Base-by-base conservation (phyloP, 2,797 vertebrate species). In the Myripristis murdjan region DNA sequence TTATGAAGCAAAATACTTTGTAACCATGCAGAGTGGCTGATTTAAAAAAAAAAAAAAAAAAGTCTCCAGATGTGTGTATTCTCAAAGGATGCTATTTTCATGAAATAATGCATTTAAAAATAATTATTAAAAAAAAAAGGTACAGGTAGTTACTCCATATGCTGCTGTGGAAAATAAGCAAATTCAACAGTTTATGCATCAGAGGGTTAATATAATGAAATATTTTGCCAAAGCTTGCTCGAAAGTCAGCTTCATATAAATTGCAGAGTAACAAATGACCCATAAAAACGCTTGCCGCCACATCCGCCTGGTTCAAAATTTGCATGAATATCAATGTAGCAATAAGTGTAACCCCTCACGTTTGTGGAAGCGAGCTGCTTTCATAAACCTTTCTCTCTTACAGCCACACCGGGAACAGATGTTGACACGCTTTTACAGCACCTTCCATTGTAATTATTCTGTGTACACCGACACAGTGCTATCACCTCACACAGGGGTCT, bases 401-500 rank as follows among this genome's bases (percentile, higher is more conserved):
- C 48, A 63, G 49, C 69, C 71, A 77, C 80, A 48, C 81, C 16
- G 63, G 76, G 67, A 89, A 75, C 89, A 88, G 87, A 89, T 87
- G 86, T 79, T 82, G 85, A 86, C 89, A 82, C 11, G 67, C 81
- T 78, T 65, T 69, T 75, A 14, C 74, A 44, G 65, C 89, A 88
- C 87, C 89, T 90, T 81, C 71, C 68, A 57, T 69, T 88, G 86
- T 92, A 90, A 93, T 91, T 90, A 90, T 91, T 89, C 70, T 73
- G 84, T 91, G 85, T 89, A 82, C 79, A 75, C 65, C 22, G 79
- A 91, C 85, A 86, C 75, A 72, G 77, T 67, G 81, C 83, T 72
- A 54, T 83, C 89, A 82, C 90, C 85, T 88, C 84, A 81, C 78
- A 79, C 81, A 72, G 81, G 73, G 86, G 77, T 89, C 85, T 77